These are phyloP conservation scores for Atta texana DNA, from an alignment of 1,140 invertebrate genomes.

Conservation along the genomic window DNA sequence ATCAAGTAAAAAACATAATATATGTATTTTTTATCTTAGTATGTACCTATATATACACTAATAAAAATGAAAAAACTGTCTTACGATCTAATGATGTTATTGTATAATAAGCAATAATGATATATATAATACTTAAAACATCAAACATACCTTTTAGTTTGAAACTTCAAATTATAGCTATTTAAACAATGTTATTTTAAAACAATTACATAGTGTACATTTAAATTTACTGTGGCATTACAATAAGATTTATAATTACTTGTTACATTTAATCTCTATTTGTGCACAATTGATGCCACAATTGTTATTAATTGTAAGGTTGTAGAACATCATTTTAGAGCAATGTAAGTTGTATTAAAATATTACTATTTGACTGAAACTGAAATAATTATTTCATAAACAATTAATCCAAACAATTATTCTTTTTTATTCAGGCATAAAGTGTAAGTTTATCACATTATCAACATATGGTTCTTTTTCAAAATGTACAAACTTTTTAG, in stretches of 20 bases:
- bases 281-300: not conserved
- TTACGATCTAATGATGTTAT: slow-evolving; percentile 63
- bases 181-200: slow-evolving; percentile 32
- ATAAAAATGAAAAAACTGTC: slow-evolving; percentile 69
- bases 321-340: not conserved
- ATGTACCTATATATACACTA: slow-evolving; percentile 73
- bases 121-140: slow-evolving; percentile 64
- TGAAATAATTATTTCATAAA: not conserved
- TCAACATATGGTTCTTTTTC: slow-evolving; percentile 14
- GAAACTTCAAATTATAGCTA: slow-evolving; percentile 57
- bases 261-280: slow-evolving; percentile 13
- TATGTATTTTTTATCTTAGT: slow-evolving; percentile 73
- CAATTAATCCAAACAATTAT: not conserved
- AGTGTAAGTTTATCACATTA: slow-evolving; percentile 47
- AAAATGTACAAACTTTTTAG: slow-evolving; percentile 27
- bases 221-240: slow-evolving; percentile 35
- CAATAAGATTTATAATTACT: not conserved
- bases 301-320: not conserved
- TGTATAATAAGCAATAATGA: slow-evolving; percentile 61
- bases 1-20: slow-evolving; percentile 77
- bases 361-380: slow-evolving; percentile 31
- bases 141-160: slow-evolving; percentile 49
- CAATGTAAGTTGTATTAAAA: not conserved
- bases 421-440: not conserved
- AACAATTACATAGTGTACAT: slow-evolving; percentile 1